Evolutionary conservation across 2,888 invertebrate genomes (phyloP).

Genomic region (Sipha maydis): DNA sequence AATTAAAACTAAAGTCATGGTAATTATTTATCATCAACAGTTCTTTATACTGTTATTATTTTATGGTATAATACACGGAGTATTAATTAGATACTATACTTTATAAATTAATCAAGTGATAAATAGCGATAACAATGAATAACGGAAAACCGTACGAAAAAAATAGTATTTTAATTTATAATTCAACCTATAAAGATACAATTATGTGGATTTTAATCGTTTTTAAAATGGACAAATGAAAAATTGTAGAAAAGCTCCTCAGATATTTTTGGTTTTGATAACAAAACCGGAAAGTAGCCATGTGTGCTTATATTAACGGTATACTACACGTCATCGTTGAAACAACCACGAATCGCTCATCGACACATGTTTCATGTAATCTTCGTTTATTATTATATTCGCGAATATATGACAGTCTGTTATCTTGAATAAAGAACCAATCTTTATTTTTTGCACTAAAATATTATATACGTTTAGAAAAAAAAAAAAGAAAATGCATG

Average conservation of each 20-base stretch:
- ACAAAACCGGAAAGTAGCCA: slow-evolving; percentile 13
- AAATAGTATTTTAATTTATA: background rate
- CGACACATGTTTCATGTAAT: background rate
- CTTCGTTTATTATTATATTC: background rate
- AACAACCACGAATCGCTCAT: background rate
- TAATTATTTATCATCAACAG: too few species aligned
- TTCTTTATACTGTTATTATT: too few species aligned
- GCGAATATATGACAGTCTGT: background rate
- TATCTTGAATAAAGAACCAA: background rate
- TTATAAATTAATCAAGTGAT: too few species aligned
- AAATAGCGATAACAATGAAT: too few species aligned
- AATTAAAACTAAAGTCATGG: too few species aligned
- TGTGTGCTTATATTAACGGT: background rate
- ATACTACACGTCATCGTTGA: too few species aligned
- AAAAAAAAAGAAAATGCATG: too few species aligned
- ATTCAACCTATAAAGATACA: background rate
- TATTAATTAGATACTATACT: too few species aligned
- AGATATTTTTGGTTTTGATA: slow-evolving; percentile 9
- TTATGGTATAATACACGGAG: too few species aligned
- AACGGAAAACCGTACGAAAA: too few species aligned
- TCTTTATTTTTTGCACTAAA: background rate
- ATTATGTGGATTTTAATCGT: background rate
- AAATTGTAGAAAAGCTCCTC: background rate
- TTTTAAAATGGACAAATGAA: background rate
- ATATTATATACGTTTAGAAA: background rate